Evolutionary conservation across 2,797 vertebrate species (phyloP).

Genomic region (Oreortyx pictus): DNA sequence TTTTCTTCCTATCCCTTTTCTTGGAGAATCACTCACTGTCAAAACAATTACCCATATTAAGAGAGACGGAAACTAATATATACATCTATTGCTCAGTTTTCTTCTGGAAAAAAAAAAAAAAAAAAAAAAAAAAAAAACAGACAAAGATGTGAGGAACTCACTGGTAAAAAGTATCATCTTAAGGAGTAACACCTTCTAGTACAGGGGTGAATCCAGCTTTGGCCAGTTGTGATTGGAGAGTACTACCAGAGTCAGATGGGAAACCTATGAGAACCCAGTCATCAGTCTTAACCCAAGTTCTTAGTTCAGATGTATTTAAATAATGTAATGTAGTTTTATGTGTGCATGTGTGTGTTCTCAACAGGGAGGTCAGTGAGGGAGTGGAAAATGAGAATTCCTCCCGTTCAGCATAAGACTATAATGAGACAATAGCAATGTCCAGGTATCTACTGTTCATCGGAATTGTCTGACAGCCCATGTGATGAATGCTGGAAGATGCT

Average conservation of each 20-base stretch:
- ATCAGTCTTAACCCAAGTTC: conserved; percentile 41
- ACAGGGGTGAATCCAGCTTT: background rate
- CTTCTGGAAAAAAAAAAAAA: background rate
- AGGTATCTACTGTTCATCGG: background rate
- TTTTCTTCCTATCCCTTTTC: background rate
- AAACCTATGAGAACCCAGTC: conserved; percentile 23
- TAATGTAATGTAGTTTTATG: conserved; percentile 51
- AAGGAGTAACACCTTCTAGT: background rate
- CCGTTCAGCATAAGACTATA: background rate
- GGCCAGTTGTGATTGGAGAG: conserved; percentile 4
- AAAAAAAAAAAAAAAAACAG: background rate
- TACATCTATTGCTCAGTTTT: background rate
- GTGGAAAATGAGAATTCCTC: conserved; percentile 16
- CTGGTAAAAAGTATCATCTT: background rate
- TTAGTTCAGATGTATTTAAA: conserved; percentile 53
- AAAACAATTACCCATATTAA: background rate
- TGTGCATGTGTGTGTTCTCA: conserved; percentile 54
- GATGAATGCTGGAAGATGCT: background rate
- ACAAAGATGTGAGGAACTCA: background rate
- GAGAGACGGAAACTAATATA: background rate
- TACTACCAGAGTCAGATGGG: conserved; percentile 45
- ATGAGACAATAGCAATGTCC: background rate
- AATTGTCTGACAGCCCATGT: background rate
- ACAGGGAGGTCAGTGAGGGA: conserved; percentile 43
- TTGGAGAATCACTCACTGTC: background rate